Evolutionary conservation across 2,888 invertebrate genomes (phyloP).

Genomic region (Ptychoptera contaminata): DNA sequence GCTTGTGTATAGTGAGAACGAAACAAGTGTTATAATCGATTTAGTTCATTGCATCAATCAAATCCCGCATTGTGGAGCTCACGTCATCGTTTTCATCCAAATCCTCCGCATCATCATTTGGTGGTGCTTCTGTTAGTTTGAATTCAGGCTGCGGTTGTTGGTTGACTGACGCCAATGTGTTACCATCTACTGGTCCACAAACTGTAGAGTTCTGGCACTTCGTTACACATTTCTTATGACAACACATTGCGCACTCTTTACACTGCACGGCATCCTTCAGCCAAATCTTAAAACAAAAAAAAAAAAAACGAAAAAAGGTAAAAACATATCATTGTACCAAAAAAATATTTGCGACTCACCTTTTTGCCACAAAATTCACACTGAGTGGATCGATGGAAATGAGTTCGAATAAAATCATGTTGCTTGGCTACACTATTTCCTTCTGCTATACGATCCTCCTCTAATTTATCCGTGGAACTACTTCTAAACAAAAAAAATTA

Average conservation of each 20-base stretch:
- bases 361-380: slow-evolving; percentile 91
- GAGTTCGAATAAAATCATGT: slow-evolving; percentile 73
- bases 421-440: slow-evolving; percentile 17
- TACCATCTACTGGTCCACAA: slow-evolving; percentile 36
- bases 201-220: slow-evolving; percentile 62
- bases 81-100: slow-evolving; percentile 15
- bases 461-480: slow-evolving; percentile 15
- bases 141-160: slow-evolving; percentile 29
- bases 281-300: slow-evolving; percentile 51
- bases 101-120: slow-evolving; percentile 13
- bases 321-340: no score
- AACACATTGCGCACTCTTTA: slow-evolving; percentile 73
- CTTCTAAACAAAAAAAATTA: no score
- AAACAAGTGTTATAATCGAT: no score
- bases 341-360: slow-evolving; percentile 2
- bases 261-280: slow-evolving; percentile 91
- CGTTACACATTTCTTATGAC: slow-evolving; percentile 89
- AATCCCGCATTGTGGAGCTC: background rate
- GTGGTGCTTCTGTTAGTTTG: slow-evolving; percentile 30
- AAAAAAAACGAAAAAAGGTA: no score
- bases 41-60: no score
- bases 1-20: no score
- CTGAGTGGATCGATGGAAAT: slow-evolving; percentile 77
- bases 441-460: slow-evolving; percentile 17
- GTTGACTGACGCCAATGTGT: slow-evolving; percentile 6